A percentile compares a stretch with the other conserved stretches of the same genome.
phyloP scores from a whole-genome alignment of 1,140 invertebrate species.

The Anagrus nilaparvatae region DNA sequence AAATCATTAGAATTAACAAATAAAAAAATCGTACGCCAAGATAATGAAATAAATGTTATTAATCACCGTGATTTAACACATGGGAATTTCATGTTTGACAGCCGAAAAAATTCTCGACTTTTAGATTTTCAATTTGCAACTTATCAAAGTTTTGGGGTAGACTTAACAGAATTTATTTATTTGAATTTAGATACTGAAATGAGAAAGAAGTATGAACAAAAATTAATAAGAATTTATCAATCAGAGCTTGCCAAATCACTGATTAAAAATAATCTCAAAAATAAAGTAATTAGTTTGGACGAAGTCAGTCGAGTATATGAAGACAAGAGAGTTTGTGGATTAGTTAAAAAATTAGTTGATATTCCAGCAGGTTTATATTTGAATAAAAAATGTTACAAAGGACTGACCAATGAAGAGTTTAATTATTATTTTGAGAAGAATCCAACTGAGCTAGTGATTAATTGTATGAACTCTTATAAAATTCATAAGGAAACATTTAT shows the following conservation, averaged over 20 bases:
- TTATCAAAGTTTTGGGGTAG: background rate
- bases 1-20: background rate
- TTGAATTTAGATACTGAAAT: background rate
- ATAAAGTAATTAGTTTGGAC: background rate
- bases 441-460: too few relatives aligned
- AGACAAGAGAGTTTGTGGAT: background rate
- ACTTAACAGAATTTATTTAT: background rate
- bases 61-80: constrained; percentile 1
- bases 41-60: background rate
- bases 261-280: background rate
- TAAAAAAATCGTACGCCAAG: background rate
- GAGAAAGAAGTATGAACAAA: background rate
- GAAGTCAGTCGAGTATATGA: background rate
- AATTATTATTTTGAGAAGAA: too few relatives aligned
- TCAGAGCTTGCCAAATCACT: background rate
- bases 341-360: background rate
- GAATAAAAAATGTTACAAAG: too few relatives aligned
- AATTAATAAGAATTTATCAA: background rate
- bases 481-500: too few relatives aligned
- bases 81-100: constrained; percentile 5
- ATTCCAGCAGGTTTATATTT: too few relatives aligned
- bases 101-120: background rate
- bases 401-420: too few relatives aligned
- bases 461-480: too few relatives aligned
- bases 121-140: constrained; percentile 5